phyloP scores from a whole-genome alignment of 2,797 vertebrate species.

The Artibeus lituratus region DNA sequence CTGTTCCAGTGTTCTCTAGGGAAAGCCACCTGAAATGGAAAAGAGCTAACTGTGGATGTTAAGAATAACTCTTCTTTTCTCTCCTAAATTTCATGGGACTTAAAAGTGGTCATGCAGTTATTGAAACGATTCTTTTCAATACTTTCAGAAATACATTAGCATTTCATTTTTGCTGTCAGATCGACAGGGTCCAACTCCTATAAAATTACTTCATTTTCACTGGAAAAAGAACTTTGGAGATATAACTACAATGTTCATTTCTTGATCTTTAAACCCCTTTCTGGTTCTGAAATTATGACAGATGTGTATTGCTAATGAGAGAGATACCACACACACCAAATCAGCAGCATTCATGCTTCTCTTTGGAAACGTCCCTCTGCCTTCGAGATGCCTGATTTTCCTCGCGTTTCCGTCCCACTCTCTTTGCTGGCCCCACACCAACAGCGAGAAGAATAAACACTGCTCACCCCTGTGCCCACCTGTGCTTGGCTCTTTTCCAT shows the following conservation, averaged over 20 bases:
- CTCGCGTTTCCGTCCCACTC: too few species aligned
- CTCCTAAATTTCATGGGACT: conserved; percentile 35
- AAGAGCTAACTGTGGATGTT: conserved; percentile 37
- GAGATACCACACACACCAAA: not conserved
- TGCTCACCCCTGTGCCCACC: not conserved
- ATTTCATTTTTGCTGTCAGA: not conserved
- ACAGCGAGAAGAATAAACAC: not conserved
- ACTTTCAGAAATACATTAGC: not conserved
- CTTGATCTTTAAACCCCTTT: not conserved
- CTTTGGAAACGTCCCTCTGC: not conserved
- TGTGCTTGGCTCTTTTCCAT: not conserved
- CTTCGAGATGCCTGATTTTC: not conserved
- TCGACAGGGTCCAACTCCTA: not conserved
- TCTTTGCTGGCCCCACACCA: not conserved
- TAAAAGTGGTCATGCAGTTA: not conserved
- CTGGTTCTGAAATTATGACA: not conserved
- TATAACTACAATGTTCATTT: not conserved
- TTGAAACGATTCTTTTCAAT: not conserved
- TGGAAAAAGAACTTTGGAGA: not conserved
- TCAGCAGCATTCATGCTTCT: not conserved
- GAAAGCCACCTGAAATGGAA: conserved; percentile 58
- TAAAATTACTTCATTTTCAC: not conserved
- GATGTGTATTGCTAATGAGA: not conserved
- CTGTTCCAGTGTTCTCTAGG: not conserved
- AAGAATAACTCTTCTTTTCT: conserved; percentile 52